These are phyloP conservation scores for Frankliniella intonsa DNA, from an alignment of 2,888 invertebrate species.

Conservation along the genomic window DNA sequence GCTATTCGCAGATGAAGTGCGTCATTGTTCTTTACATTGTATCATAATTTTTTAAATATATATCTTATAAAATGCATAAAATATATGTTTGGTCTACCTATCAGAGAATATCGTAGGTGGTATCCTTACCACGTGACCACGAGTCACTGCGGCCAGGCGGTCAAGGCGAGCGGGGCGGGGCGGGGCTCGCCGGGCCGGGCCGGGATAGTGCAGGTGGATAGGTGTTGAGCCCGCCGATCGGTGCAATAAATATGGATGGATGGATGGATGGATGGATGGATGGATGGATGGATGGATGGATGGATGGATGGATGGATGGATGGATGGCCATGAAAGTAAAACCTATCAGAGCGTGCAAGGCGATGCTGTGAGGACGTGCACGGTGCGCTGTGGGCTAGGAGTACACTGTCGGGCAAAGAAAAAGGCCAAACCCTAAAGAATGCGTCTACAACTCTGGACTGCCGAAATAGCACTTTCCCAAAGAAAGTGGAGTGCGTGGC, in stretches of 20 bases:
- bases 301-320: neutral
- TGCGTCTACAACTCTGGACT: too few species aligned
- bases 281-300: too few species aligned
- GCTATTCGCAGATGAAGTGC: neutral
- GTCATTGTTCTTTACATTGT: neutral
- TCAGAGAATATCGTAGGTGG: neutral
- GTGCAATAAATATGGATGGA: neutral
- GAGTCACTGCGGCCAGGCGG: neutral
- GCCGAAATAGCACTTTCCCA: too few species aligned
- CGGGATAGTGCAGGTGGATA: neutral
- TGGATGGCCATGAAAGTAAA: constrained; percentile 1
- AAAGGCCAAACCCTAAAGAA: too few species aligned
- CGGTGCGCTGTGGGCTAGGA: neutral
- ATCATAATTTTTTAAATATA: neutral
- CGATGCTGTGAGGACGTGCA: neutral
- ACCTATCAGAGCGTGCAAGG: neutral
- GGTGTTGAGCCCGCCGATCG: neutral
- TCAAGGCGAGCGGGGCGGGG: neutral
- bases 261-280: too few species aligned
- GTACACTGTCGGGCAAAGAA: neutral
- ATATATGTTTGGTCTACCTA: neutral
- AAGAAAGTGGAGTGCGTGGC: too few species aligned
- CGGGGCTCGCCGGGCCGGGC: neutral
- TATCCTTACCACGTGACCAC: neutral
- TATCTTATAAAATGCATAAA: neutral